Base-by-base conservation (phyloP, 2,113 vertebrate species). In the Epinephelus fuscoguttatus region DNA sequence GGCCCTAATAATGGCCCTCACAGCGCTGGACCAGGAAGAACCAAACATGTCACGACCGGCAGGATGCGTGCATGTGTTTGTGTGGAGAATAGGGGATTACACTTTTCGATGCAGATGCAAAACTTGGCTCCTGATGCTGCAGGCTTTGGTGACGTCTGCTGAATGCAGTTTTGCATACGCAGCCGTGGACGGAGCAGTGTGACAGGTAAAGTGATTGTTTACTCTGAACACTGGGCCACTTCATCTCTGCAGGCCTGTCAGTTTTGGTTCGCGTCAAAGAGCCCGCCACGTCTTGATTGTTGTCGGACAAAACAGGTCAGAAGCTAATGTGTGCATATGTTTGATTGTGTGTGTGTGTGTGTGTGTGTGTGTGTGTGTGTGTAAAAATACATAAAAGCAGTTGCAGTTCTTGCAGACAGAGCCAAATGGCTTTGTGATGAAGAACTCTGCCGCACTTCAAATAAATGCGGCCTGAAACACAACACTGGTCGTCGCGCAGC, bases 1-100 rank as follows among this genome's bases (percentile, higher is more conserved):
- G 91, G 73, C 60, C 85, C n/a, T 84, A 85, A 89, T 85, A 88
- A 75, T 53, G 84, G 70, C 66, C 73, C 56, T 82, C 61, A 30
- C 19, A 57, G 70, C 17, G 45, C 84, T 69, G 71, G 78, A 89
- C 81, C 49, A 56, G 50, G 64, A 78, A 70, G 25, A 91, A 78
- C 3, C 49, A 80, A 82, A 90, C 63, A 74, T 80, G 86, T 80
- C 83, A 67, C 17, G 17, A 81, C 63, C 15, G 18, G 78, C 57
- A 40, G 60, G 63, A 81, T 52, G 80, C 55, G 17, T 56, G 71
- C 49, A 23, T 67, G 71, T 60, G 52, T 86, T 67, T 81, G 72
- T 21, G 47, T 25, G 6, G 60, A 66, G 49, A 83, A 53, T 21
- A 37, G 47, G 33, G 64, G 70, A 79, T 66, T 37, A 75, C 13